Conservation (phyloP, 2,888 invertebrate genomes). For the Dynastes maya region DNA sequence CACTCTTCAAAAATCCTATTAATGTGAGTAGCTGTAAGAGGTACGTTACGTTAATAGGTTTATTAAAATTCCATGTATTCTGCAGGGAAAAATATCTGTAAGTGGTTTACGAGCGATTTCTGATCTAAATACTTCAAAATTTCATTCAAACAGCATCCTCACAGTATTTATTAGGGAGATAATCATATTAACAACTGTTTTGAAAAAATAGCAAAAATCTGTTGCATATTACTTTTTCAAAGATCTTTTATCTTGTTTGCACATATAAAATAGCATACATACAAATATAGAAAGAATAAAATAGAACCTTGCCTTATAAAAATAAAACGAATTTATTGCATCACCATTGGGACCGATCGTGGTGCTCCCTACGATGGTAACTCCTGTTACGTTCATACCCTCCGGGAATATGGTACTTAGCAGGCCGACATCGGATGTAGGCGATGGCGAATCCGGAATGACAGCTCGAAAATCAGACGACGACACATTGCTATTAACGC, state of each 20-base stretch:
- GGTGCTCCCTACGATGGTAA: constrained; percentile 23
- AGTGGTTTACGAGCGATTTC: no score
- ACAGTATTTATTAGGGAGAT: no score
- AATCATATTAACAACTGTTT: no score
- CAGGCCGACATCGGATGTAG: constrained; percentile 27
- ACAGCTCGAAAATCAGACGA: constrained; percentile 34
- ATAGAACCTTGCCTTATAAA: constrained; percentile 37
- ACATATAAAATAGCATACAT: not conserved
- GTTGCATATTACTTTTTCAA: not conserved
- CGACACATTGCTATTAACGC: constrained; percentile 22
- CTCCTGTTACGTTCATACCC: constrained; percentile 40
- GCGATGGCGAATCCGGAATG: constrained; percentile 30
- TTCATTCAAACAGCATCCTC: no score
- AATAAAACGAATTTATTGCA: constrained; percentile 44
- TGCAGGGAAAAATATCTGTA: no score
- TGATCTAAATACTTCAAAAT: no score
- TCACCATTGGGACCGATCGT: constrained; percentile 35
- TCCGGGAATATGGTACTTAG: constrained; percentile 38
- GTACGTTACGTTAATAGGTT: no score
- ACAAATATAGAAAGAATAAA: not conserved
- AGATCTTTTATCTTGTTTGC: not conserved
- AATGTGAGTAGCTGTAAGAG: no score
- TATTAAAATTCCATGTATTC: no score
- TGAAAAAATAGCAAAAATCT: no score
- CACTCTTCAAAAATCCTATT: no score